These are phyloP conservation scores for Loxodonta africana DNA, from an alignment of 2,113 vertebrate genomes.

Conservation along the genomic window DNA sequence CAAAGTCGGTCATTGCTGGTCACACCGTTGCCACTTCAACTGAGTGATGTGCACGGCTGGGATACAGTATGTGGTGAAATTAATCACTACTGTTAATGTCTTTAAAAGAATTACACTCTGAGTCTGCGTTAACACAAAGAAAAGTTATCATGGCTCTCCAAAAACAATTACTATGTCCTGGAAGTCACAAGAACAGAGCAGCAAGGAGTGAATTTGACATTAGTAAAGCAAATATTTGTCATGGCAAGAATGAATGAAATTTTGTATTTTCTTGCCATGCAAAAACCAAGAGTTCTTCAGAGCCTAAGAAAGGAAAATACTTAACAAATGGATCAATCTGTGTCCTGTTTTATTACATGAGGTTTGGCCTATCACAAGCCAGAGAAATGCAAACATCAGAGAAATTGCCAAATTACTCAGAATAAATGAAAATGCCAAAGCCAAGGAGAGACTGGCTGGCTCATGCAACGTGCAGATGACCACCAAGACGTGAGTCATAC, in stretches of 20 bases:
- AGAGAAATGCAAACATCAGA: not conserved
- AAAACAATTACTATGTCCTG: not conserved
- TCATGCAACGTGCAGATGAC: not conserved
- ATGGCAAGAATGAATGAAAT: not conserved
- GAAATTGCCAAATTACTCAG: not conserved
- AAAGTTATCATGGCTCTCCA: not conserved
- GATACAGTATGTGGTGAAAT: not conserved
- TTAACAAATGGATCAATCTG: not conserved
- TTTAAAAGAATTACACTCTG: not conserved
- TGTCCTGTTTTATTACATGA: not conserved
- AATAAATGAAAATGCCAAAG: not conserved
- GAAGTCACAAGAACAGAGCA: not conserved
- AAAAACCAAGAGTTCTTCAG: not conserved
- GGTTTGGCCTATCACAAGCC: not conserved
- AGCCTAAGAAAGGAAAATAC: not conserved
- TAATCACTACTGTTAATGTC: not conserved
- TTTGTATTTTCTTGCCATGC: not conserved
- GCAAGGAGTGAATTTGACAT: not conserved
- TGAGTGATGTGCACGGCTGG: fast-evolving
- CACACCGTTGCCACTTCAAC: not conserved
- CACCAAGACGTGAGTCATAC: not conserved
- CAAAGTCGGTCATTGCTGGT: not conserved
- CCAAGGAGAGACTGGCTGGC: not conserved
- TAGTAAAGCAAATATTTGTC: not conserved
- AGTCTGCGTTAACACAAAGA: not conserved